Evolutionary conservation across 2,113 vertebrate genomes (phyloP), one percentile per base, ranked within the genome.

Genomic region (Tupaia tana): DNA sequence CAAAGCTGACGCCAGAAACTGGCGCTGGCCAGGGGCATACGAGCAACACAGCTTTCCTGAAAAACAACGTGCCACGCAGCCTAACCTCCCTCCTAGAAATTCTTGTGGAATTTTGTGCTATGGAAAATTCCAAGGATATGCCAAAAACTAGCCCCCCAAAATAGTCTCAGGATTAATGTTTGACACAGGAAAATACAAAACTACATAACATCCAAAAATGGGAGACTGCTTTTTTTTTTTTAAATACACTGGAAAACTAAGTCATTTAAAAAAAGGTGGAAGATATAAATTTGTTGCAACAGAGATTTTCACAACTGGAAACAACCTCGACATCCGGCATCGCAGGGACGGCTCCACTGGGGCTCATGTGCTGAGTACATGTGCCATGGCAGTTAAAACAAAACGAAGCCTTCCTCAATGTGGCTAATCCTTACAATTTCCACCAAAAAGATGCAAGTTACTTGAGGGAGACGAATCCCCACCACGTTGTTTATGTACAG

Each of bases 21-120:
- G 16, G 52, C 19, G 66, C 9, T 1, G 29, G 52, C 6, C 5
- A 58, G 20, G 6, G 3, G 5, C 19, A 0, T 4, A 13, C 15
- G 5, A 14, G 52, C 2, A 0, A 16, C 4, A 4, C 8, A 0
- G 54, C 63, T 24, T 19, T 89, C 52, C 88, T 69, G 34, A 25
- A 58, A 11, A 61, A 86, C 61, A 20, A 82, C 8, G 2, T 63
- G 61, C 16, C 80, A 8, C 13, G 1, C 29, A 31, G 31, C 69
- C 85, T 81, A 25, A 59, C 82, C 31, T 56, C 67, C 27, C 58
- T 69, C 34, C 69, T 18, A 24, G 15, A 43, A 69, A 22, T 70
- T 6, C 34, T 20, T 58, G 61, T 7, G 69, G 52, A 73, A 71
- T 69, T 7, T 0, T 20, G 66, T 27, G 77, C 77, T 67, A 10